A percentile compares a stretch with the other conserved stretches of the same genome.
Evolutionary conservation across 2,888 invertebrate genomes (phyloP).

Genomic region (Chrysolina oricalcia): DNA sequence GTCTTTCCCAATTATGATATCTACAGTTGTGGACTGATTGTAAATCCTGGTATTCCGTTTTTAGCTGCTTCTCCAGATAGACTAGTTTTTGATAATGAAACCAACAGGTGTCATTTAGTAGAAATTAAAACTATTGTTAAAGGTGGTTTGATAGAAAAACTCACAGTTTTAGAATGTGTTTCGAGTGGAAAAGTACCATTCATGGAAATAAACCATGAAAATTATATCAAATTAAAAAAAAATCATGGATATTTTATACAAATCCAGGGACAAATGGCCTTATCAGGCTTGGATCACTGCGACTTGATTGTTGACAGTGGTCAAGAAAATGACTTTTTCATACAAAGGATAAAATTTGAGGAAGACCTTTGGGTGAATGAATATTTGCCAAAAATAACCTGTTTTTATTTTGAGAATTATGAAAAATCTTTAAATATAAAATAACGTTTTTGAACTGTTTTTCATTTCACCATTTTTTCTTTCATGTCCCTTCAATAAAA

Average conservation of each 20-base stretch:
- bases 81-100: no score
- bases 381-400: constrained; percentile 9
- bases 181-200: constrained; percentile 9
- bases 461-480: not conserved
- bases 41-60: no score
- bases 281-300: not conserved
- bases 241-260: constrained; percentile 1
- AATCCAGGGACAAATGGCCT: not conserved
- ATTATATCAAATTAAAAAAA: not conserved
- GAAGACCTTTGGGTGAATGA: constrained; percentile 7
- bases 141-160: not conserved
- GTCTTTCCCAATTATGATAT: no score
- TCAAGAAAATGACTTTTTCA: constrained; percentile 1
- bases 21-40: no score
- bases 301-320: not conserved
- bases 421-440: constrained; percentile 5
- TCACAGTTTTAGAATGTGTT: not conserved
- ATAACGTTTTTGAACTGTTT: constrained; percentile 9
- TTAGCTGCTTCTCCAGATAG: not conserved
- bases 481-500: constrained; percentile 6
- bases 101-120: no score
- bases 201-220: constrained; percentile 4
- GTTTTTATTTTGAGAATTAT: constrained; percentile 6
- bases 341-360: constrained; percentile 12
- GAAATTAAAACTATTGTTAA: no score